Base-by-base conservation (phyloP, 2,797 vertebrate species). In the Microctenopoma stevenorrisi region DNA sequence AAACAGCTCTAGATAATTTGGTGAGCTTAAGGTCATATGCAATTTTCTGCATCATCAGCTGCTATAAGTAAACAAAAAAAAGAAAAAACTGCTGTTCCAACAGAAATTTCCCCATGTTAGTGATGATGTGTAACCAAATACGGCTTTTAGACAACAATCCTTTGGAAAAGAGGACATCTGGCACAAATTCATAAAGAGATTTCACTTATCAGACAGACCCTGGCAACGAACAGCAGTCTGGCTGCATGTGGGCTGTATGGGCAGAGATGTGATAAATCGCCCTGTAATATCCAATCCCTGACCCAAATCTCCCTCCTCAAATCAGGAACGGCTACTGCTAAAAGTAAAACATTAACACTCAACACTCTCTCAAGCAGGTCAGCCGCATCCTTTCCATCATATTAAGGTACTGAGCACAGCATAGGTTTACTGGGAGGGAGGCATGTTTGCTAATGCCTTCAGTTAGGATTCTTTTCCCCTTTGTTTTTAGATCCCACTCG, bases 21-120 rank as follows among this genome's bases (percentile, higher is more conserved):
- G 47, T 38, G 56, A 50, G 75, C 66, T 79, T 59, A 74, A 76
- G 75, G 79, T 83, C 83, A 78, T 53, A 76, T 83, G 58, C 64
- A 57, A 74, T 70, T 68, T 83, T 86, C 70, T 81, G 68, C 60
- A 79, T 63, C 76, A 78, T 68, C 72, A 73, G 67, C 57, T 72
- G 33, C 71, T 61, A 72, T 79, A 64, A 46, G 57, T 48, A 49
- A 30, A 25, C 48, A 18, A 40, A 64, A 51, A 49, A 68, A 44
- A 22, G 22, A 11, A 22, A 37, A 38, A 30, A 26, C 11, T 11
- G 10, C 37, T 18, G 7, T 57, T 70, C 50, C 37, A 38, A 5
- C 30, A 42, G 18, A 49, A 18, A 46, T 66, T 55, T 54, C 60
- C 43, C 48, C 26, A 53, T 15, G 22, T 16, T 61, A 54, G 52